A percentile compares a stretch with the other conserved stretches of the same genome.
phyloP scores from a whole-genome alignment of 1,140 invertebrate genomes.

The Drosophila serrata region DNA sequence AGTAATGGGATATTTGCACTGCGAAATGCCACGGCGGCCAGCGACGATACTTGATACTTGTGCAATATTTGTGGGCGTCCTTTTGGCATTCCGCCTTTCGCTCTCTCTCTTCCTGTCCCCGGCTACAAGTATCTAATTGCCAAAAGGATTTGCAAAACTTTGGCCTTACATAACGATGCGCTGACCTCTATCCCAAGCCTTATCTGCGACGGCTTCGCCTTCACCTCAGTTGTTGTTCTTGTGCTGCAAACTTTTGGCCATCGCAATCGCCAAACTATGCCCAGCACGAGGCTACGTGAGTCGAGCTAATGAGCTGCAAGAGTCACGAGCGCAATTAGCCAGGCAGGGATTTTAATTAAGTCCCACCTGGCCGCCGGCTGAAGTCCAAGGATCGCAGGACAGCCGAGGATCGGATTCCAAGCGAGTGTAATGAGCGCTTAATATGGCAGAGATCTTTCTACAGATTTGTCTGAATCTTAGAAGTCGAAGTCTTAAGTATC shows the following conservation, averaged over 20 bases:
- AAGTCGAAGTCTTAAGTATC: no score
- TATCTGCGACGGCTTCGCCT: conserved; percentile 25
- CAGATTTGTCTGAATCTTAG: neutral
- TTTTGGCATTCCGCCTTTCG: conserved; percentile 7
- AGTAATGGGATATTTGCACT: conserved; percentile 84
- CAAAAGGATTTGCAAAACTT: conserved; percentile 78
- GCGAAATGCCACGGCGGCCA: conserved; percentile 66
- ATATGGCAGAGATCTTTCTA: conserved; percentile 90
- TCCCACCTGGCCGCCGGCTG: conserved; percentile 82
- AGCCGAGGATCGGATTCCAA: conserved; percentile 91
- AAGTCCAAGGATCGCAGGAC: conserved; percentile 90
- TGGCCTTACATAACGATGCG: conserved; percentile 64
- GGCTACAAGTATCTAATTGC: conserved; percentile 79
- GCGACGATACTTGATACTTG: conserved; percentile 65
- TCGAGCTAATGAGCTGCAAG: conserved; percentile 60
- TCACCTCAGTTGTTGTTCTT: conserved; percentile 35
- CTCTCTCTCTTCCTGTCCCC: conserved; percentile 41
- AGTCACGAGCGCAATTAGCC: conserved; percentile 58
- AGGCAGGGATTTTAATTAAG: conserved; percentile 52
- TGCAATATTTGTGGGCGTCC: conserved; percentile 72
- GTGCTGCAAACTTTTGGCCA: conserved; percentile 64
- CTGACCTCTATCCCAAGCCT: conserved; percentile 49
- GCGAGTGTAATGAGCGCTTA: conserved; percentile 96
- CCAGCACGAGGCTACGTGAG: conserved; percentile 49
- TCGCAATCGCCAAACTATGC: conserved; percentile 63